phyloP scores from a whole-genome alignment of 2,113 vertebrate species.

The Bubo blakistoni region DNA sequence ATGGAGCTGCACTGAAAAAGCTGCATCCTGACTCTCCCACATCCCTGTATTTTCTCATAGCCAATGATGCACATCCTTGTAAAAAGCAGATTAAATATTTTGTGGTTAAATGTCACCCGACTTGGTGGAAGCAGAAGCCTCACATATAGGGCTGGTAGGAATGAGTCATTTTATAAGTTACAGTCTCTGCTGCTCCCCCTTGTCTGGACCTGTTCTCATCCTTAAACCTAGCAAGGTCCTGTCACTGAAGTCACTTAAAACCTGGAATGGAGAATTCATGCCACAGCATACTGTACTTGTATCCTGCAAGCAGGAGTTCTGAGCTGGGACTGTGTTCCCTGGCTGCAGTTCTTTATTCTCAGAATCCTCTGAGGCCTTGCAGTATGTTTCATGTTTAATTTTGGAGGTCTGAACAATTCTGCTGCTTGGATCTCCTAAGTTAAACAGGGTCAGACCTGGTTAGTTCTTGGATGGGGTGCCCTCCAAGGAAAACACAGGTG shows the following conservation, averaged over 20 bases:
- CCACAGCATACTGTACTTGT: not conserved
- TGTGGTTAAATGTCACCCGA: slow-evolving; percentile 17
- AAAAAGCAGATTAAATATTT: slow-evolving; percentile 24
- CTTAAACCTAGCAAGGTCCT: not conserved
- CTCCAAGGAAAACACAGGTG: slow-evolving; percentile 43
- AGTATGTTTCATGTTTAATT: not conserved
- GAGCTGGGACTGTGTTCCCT: not conserved
- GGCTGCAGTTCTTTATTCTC: not conserved
- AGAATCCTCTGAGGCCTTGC: not conserved
- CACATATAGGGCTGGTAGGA: not conserved
- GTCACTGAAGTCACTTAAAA: not conserved
- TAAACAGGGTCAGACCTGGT: not conserved
- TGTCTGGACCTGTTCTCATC: not conserved
- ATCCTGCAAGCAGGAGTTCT: not conserved
- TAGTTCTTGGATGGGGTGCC: not conserved
- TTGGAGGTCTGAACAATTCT: not conserved
- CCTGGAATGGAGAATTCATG: not conserved
- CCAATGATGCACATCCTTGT: not conserved
- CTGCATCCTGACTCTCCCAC: slow-evolving; percentile 50
- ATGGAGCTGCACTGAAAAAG: not conserved
- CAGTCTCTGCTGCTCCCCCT: not conserved
- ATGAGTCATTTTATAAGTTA: not conserved
- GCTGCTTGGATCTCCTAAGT: not conserved
- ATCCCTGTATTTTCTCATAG: not conserved
- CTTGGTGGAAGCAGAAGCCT: not conserved